phyloP scores from a whole-genome alignment of 2,888 invertebrate species.

The Neoitamus cyanurus region DNA sequence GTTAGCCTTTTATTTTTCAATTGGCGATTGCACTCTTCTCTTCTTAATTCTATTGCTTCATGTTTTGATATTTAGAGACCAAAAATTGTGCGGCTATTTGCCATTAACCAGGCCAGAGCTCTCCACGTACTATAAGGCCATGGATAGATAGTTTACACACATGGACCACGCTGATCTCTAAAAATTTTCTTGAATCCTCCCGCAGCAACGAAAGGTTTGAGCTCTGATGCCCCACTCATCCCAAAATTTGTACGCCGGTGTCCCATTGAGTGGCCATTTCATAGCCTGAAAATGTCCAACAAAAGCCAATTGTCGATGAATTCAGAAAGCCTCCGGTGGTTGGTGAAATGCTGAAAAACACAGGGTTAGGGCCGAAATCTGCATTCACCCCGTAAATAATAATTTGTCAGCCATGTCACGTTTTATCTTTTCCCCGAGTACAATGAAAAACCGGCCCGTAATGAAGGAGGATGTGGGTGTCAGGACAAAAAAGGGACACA shows the following conservation, averaged over 20 bases:
- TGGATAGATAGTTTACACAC: background rate
- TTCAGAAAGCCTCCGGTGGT: constrained; percentile 35
- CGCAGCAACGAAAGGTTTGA: background rate
- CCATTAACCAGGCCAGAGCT: no score
- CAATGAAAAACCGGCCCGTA: constrained; percentile 38
- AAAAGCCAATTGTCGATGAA: constrained; percentile 43
- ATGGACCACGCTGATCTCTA: background rate
- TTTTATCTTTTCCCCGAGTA: constrained; percentile 45
- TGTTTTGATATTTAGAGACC: no score
- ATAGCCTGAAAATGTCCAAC: constrained; percentile 19
- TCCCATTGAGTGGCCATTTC: constrained; percentile 15
- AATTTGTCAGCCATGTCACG: constrained; percentile 47
- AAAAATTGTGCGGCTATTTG: no score
- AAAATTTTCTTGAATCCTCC: background rate
- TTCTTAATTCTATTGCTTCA: no score
- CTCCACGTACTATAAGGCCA: background rate
- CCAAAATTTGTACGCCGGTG: background rate
- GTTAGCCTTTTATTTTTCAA: no score
- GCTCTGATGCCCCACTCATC: background rate
- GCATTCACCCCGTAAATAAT: constrained; percentile 47
- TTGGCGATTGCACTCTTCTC: no score
- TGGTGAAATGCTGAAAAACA: constrained; percentile 27
- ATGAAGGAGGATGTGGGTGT: constrained; percentile 42
- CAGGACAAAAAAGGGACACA: constrained; percentile 44
- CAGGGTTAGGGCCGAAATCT: constrained; percentile 34